Conservation (phyloP, 2,888 invertebrate species). For the Liodrosophila aerea region DNA sequence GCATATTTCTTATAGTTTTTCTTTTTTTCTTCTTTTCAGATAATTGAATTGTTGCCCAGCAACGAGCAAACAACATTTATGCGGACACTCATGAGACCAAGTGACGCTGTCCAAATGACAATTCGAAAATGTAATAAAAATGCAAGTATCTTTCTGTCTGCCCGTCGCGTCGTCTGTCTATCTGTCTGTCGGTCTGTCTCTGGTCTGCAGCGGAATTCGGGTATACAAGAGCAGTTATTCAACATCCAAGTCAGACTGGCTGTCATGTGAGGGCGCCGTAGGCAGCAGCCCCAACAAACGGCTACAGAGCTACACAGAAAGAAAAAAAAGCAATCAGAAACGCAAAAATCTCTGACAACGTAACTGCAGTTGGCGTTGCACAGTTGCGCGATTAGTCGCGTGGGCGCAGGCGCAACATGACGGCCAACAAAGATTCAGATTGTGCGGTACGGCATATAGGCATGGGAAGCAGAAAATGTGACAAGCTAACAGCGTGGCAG, state of each 20-base stretch:
- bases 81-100: conserved; percentile 75
- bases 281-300: conserved; percentile 37
- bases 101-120: conserved; percentile 68
- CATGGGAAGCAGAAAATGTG: no score
- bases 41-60: conserved; percentile 80
- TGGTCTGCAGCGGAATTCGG: conserved; percentile 42
- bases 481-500: conserved; percentile 3
- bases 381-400: conserved; percentile 66
- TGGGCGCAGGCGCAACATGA: conserved; percentile 76
- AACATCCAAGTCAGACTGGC: conserved; percentile 57
- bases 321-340: conserved; percentile 56
- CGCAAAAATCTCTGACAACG: conserved; percentile 68
- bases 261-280: conserved; percentile 70
- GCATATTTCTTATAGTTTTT: conserved; percentile 41
- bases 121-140: conserved; percentile 66
- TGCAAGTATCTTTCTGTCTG: conserved; percentile 51
- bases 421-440: conserved; percentile 63
- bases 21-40: conserved; percentile 34
- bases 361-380: conserved; percentile 73
- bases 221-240: conserved; percentile 53
- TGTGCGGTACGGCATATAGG: conserved; percentile 5
- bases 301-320: conserved; percentile 1
- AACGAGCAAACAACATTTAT: conserved; percentile 74
- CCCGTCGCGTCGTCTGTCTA: neutral
- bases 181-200: conserved; percentile 2